Conservation (phyloP, 2,888 invertebrate genomes). For the Drosophila mercatorum region DNA sequence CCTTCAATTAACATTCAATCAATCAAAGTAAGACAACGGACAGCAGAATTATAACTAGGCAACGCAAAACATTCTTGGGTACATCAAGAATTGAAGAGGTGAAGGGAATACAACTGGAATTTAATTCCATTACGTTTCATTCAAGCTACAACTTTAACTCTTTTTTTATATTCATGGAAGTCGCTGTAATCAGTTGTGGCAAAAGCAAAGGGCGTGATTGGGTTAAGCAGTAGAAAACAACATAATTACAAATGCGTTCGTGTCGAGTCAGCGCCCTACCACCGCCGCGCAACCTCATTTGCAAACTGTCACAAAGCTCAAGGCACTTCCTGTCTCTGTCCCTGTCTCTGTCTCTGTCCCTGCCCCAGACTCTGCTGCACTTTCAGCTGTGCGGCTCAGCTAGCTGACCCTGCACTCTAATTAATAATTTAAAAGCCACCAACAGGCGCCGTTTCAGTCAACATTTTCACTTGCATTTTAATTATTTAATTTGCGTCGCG, state of each 20-base stretch:
- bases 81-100: background rate
- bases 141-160: background rate
- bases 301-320: constrained; percentile 43
- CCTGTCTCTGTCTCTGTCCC: constrained; percentile 7
- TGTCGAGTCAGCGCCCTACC: constrained; percentile 27
- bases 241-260: constrained; percentile 60
- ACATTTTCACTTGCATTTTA: constrained; percentile 50
- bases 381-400: background rate
- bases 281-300: constrained; percentile 39
- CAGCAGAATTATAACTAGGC: background rate
- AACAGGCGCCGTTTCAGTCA: constrained; percentile 43
- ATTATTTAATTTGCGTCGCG: constrained; percentile 63
- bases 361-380: background rate
- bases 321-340: constrained; percentile 24
- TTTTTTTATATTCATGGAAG: constrained; percentile 9
- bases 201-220: constrained; percentile 10
- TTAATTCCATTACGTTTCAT: background rate
- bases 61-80: background rate
- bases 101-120: background rate
- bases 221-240: constrained; percentile 29
- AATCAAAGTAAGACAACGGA: background rate
- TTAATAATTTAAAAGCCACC: constrained; percentile 67
- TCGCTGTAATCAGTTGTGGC: constrained; percentile 32
- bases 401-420: constrained; percentile 55
- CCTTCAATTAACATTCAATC: background rate